A percentile compares a stretch with the other conserved stretches of the same genome.
phyloP scores from a whole-genome alignment of 1,140 invertebrate species.

The Drosophila rhopaloa region DNA sequence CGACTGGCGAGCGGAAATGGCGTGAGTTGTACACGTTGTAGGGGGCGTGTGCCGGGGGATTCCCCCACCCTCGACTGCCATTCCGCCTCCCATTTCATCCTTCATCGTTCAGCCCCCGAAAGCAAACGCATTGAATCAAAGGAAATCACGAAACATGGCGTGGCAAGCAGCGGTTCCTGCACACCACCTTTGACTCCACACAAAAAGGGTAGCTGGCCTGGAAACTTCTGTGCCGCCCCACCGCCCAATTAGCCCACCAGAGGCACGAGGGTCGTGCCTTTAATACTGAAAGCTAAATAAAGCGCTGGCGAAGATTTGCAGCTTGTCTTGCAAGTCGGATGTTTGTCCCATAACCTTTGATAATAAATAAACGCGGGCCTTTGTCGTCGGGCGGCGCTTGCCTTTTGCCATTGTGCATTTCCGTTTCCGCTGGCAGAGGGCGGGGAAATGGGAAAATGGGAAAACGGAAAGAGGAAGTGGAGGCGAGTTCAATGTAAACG shows the following conservation, averaged over 20 bases:
- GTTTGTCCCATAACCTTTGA: constrained; percentile 50
- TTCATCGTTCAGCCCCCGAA: constrained; percentile 11
- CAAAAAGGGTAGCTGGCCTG: constrained; percentile 15
- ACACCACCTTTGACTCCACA: constrained; percentile 17
- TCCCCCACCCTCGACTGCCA: background rate
- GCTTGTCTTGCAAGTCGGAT: constrained; percentile 41
- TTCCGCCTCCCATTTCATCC: constrained; percentile 6
- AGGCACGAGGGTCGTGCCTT: constrained; percentile 7
- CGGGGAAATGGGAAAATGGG: background rate
- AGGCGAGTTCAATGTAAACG: constrained; percentile 46
- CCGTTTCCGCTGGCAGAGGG: constrained; percentile 54
- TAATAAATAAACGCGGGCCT: constrained; percentile 46
- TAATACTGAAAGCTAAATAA: constrained; percentile 14
- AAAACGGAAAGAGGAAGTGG: constrained; percentile 11
- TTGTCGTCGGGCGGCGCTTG: constrained; percentile 34
- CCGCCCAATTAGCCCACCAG: constrained; percentile 37
- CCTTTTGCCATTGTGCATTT: constrained; percentile 63
- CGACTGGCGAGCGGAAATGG: constrained; percentile 63
- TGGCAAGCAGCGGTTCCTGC: constrained; percentile 70
- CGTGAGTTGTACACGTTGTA: constrained; percentile 71
- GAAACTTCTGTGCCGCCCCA: constrained; percentile 38
- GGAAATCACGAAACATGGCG: constrained; percentile 80
- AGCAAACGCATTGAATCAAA: constrained; percentile 61
- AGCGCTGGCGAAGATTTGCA: constrained; percentile 29
- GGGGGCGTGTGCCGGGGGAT: constrained; percentile 47